Conservation (phyloP, 2,888 invertebrate species). For the Hylaea fasciaria region DNA sequence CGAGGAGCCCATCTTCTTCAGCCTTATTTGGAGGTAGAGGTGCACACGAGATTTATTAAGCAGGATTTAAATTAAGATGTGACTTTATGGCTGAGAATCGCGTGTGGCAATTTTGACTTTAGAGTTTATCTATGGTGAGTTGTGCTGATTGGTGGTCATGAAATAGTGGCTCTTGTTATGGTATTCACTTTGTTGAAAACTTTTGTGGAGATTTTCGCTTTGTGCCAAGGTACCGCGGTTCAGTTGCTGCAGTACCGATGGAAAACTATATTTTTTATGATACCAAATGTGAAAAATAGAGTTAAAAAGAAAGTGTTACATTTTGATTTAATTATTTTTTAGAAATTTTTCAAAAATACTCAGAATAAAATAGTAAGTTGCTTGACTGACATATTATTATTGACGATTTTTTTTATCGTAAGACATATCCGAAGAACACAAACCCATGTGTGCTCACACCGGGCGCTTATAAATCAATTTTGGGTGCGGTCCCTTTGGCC, state of each 20-base stretch:
- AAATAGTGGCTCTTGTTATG: background rate
- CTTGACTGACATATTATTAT: no score
- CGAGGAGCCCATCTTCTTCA: conserved; percentile 64
- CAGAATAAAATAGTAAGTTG: no score
- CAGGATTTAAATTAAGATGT: conserved; percentile 13
- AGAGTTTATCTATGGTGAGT: background rate
- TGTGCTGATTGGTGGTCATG: no score
- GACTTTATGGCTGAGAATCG: conserved; percentile 3
- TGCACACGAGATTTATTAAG: conserved; percentile 41
- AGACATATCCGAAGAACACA: conserved; percentile 54
- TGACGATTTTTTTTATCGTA: conserved; percentile 44
- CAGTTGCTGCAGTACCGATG: no score
- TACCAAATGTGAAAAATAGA: no score
- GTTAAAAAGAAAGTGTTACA: no score
- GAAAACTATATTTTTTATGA: no score
- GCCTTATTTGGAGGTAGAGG: conserved; percentile 57
- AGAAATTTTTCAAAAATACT: no score
- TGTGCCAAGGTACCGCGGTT: no score
- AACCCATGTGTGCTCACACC: conserved; percentile 36
- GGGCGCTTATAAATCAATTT: conserved; percentile 75
- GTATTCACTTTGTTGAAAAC: background rate
- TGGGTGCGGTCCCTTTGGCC: conserved; percentile 72
- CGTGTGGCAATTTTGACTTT: background rate
- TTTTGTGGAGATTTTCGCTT: background rate
- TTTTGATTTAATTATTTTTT: no score